phyloP scores from a whole-genome alignment of 2,797 vertebrate genomes.

The Eulemur coronatus region DNA sequence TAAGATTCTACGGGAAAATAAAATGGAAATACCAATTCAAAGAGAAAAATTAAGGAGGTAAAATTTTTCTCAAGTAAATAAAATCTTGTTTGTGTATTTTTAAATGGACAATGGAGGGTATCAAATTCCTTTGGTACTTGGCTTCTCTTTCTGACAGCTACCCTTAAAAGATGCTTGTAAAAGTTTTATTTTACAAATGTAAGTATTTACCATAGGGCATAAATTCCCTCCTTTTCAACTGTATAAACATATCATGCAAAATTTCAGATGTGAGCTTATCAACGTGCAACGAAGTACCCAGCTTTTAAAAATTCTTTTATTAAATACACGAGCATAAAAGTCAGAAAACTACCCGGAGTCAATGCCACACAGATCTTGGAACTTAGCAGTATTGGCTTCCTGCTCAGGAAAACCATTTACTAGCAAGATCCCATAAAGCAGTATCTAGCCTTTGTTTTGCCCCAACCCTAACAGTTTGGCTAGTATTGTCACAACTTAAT shows the following conservation, averaged over 20 bases:
- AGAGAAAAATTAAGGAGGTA: slow-evolving; percentile 4
- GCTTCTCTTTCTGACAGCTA: not conserved
- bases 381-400: not conserved
- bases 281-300: not conserved
- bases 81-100: not conserved
- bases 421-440: not conserved
- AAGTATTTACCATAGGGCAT: not conserved
- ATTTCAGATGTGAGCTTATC: not conserved
- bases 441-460: not conserved
- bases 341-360: not conserved
- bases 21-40: slow-evolving; percentile 6
- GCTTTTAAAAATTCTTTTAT: not conserved
- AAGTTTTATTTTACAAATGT: slow-evolving; percentile 37
- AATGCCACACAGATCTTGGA: not conserved
- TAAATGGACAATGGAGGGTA: not conserved
- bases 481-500: not conserved
- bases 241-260: not conserved
- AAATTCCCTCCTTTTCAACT: not conserved
- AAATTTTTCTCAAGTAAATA: slow-evolving; percentile 37
- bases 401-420: not conserved
- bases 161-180: not conserved
- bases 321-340: not conserved
- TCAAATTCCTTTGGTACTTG: not conserved
- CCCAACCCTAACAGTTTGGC: not conserved
- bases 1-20: slow-evolving; percentile 13